Evolutionary conservation across 1,140 invertebrate genomes (phyloP).

Genomic region (Stratiolaelaps scimitus): DNA sequence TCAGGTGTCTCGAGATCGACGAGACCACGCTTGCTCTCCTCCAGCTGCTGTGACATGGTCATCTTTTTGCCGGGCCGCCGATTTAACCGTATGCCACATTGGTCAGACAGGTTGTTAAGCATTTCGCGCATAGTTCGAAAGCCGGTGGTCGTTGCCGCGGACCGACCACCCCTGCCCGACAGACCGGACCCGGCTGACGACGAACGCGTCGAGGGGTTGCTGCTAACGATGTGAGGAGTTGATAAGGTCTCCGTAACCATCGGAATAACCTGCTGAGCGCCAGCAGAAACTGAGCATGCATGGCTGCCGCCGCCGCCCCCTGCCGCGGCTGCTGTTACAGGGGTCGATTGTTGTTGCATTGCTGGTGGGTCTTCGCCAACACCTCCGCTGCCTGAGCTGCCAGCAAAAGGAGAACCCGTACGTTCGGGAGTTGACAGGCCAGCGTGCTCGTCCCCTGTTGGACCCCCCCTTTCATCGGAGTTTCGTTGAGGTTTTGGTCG

Average conservation of each 20-base stretch:
- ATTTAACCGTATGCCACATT: conserved; percentile 1
- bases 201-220: no score
- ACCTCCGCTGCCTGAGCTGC: not conserved
- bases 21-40: conserved; percentile 77
- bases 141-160: no score
- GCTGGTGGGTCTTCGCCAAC: not conserved
- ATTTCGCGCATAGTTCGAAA: conserved; percentile 9
- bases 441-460: not conserved
- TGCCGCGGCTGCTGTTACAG: no score
- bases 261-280: no score
- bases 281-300: no score
- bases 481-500: conserved; percentile 26
- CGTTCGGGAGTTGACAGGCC: not conserved
- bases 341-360: not conserved
- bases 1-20: conserved; percentile 93
- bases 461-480: conserved; percentile 21
- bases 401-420: not conserved
- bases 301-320: no score
- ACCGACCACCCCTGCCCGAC: no score
- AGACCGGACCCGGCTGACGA: no score
- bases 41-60: conserved; percentile 57
- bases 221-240: no score
- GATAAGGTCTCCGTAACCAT: no score
- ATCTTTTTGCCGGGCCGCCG: conserved; percentile 8
- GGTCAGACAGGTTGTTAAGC: conserved; percentile 1